Evolutionary conservation across 2,888 invertebrate species (phyloP).

Genomic region (Eulithis testata): DNA sequence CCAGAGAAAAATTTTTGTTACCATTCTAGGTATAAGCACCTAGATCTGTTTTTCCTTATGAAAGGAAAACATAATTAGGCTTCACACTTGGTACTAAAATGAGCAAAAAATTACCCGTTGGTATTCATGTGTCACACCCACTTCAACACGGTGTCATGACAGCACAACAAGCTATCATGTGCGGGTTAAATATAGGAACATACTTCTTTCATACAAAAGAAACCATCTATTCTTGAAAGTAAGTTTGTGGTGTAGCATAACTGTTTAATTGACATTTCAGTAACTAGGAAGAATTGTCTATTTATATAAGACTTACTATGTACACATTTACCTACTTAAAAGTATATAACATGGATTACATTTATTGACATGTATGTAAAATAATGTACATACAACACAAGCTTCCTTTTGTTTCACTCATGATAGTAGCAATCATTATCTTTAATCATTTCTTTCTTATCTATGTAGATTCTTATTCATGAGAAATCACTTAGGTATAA

Average conservation of each 20-base stretch:
- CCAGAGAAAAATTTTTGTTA: no score
- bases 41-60: no score
- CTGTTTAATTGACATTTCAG: conserved; percentile 24
- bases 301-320: conserved; percentile 36
- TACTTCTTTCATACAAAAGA: no score
- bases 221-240: no score
- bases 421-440: conserved; percentile 41
- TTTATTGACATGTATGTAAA: conserved; percentile 26
- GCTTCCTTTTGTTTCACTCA: conserved; percentile 35
- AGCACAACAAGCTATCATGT: no score
- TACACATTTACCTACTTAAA: conserved; percentile 25
- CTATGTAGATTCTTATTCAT: conserved; percentile 36
- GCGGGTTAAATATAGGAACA: no score
- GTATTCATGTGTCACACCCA: no score
- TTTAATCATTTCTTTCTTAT: conserved; percentile 56
- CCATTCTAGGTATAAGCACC: no score
- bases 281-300: conserved; percentile 41
- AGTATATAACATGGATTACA: conserved; percentile 30
- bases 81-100: no score
- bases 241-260: background rate
- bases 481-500: conserved; percentile 9
- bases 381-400: conserved; percentile 27
- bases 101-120: no score
- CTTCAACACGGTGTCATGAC: no score
- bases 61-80: no score